Evolutionary conservation across 1,140 invertebrate species (phyloP).

Genomic region (Lerema accius): DNA sequence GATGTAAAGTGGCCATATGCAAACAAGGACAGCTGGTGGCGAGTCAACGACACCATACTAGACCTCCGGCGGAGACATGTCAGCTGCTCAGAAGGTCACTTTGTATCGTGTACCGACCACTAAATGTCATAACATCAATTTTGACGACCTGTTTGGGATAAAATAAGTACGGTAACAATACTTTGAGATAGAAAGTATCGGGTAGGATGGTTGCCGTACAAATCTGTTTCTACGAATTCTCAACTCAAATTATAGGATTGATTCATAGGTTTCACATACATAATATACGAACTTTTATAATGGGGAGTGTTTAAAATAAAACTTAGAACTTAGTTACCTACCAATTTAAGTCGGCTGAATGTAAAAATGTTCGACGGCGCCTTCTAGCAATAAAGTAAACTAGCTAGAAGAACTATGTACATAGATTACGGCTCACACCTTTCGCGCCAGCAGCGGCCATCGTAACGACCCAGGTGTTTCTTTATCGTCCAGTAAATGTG

Average conservation of each 20-base stretch:
- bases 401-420: conserved; percentile 8
- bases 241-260: no score
- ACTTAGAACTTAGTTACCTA: no score
- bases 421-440: conserved; percentile 23
- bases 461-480: conserved; percentile 33
- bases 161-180: no score
- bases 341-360: neutral
- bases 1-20: conserved; percentile 1
- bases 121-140: no score
- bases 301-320: no score
- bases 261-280: no score
- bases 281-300: no score
- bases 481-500: conserved; percentile 14
- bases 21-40: neutral
- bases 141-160: no score
- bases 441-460: conserved; percentile 8
- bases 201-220: no score
- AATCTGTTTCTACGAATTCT: no score
- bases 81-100: neutral
- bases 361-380: neutral
- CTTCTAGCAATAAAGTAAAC: neutral
- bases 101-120: neutral
- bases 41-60: conserved; percentile 3
- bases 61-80: neutral
- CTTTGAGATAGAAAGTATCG: no score